Percentiles rank a stretch among this genome's conserved stretches.
Conservation (phyloP, 2,113 vertebrate genomes). For the Agelaius phoeniceus region DNA sequence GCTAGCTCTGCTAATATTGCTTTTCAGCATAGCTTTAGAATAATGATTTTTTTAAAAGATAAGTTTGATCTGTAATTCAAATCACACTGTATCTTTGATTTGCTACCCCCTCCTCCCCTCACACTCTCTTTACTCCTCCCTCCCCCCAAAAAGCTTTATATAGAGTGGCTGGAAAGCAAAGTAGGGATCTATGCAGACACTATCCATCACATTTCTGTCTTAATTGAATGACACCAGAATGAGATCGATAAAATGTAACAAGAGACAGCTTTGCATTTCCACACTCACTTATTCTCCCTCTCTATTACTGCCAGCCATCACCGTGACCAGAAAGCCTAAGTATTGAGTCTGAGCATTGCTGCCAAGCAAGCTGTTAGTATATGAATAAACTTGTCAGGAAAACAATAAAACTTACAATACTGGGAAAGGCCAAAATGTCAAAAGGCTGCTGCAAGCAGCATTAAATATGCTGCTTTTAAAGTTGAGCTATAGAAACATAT, state of each 20-base stretch:
- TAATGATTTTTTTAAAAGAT: conserved; percentile 34
- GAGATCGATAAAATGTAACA: conserved; percentile 81
- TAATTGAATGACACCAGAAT: conserved; percentile 85
- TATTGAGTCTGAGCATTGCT: conserved; percentile 57
- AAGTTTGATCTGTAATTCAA: conserved; percentile 77
- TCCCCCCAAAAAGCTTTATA: conserved; percentile 65
- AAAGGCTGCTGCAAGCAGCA: conserved; percentile 63
- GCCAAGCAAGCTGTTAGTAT: conserved; percentile 73
- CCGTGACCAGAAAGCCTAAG: conserved; percentile 80
- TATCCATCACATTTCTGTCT: conserved; percentile 83
- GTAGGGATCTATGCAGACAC: conserved; percentile 74
- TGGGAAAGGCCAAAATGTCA: conserved; percentile 41
- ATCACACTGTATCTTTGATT: conserved; percentile 76
- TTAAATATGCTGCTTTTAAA: conserved; percentile 63
- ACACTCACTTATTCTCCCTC: conserved; percentile 76
- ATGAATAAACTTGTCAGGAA: conserved; percentile 77
- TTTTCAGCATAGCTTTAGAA: conserved; percentile 56
- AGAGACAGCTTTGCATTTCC: conserved; percentile 84
- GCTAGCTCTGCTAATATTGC: conserved; percentile 56
- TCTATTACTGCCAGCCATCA: conserved; percentile 72
- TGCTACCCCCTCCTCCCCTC: conserved; percentile 40
- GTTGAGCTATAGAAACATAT: conserved; percentile 24
- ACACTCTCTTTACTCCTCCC: background rate
- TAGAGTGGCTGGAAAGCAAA: conserved; percentile 68
- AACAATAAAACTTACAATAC: conserved; percentile 70